phyloP scores from a whole-genome alignment of 2,113 vertebrate species.

The Notarius lentiginosus region DNA sequence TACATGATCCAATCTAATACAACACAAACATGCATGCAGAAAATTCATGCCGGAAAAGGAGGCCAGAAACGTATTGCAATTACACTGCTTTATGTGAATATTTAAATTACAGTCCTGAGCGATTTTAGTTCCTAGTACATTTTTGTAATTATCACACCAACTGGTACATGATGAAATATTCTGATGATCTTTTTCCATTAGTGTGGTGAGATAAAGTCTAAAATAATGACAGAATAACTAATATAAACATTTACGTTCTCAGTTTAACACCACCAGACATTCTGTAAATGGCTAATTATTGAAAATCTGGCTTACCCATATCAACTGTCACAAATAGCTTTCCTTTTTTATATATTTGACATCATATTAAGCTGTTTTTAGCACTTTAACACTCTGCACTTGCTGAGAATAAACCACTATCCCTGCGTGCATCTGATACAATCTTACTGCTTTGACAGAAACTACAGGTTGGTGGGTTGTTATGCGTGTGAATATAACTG shows the following conservation, averaged over 20 bases:
- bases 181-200: neutral
- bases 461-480: constrained; percentile 7
- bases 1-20: constrained; percentile 1
- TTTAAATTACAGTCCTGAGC: neutral
- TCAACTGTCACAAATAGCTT: neutral
- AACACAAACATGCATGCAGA: constrained; percentile 7
- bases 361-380: neutral
- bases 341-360: neutral
- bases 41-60: constrained; percentile 6
- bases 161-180: neutral
- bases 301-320: constrained; percentile 20
- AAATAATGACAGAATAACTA: constrained; percentile 8
- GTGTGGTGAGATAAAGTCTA: neutral
- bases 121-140: neutral
- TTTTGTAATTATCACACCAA: neutral
- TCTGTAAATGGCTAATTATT: neutral
- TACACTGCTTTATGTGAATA: neutral
- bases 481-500: constrained; percentile 22
- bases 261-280: constrained; percentile 31
- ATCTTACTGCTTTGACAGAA: neutral
- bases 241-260: constrained; percentile 53
- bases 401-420: constrained; percentile 8
- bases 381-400: neutral
- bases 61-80: neutral
- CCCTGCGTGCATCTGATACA: neutral